A percentile compares a stretch with the other conserved stretches of the same genome.
Evolutionary conservation across 2,113 vertebrate species (phyloP).

Genomic region (Emydocephalus ijimae): DNA sequence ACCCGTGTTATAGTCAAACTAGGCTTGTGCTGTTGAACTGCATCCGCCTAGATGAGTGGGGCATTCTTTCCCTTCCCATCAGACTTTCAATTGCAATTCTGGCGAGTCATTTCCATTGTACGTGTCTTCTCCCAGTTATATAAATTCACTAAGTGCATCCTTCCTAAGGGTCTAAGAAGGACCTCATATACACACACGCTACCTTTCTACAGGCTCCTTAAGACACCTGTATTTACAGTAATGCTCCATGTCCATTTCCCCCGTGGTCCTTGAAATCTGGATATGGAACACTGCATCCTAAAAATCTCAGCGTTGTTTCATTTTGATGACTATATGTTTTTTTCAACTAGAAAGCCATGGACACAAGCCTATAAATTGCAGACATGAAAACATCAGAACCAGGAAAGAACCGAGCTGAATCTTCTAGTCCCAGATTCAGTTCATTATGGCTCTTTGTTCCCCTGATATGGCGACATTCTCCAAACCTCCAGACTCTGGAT

Average conservation of each 20-base stretch:
- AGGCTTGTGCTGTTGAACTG: accelerated
- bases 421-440: not conserved
- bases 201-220: not conserved
- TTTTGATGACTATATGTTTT: not conserved
- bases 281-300: not conserved
- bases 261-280: not conserved
- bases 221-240: not conserved
- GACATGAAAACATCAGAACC: not conserved
- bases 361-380: not conserved
- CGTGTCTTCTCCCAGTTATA: not conserved
- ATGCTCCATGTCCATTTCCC: not conserved
- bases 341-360: not conserved
- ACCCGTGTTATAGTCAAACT: accelerated
- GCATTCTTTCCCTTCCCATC: conserved; percentile 11
- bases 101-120: not conserved
- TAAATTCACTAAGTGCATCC: not conserved
- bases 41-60: not conserved
- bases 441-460: not conserved
- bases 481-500: too few relatives aligned
- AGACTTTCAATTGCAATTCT: not conserved
- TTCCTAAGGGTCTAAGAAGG: not conserved
- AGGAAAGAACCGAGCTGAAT: not conserved
- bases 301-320: not conserved
- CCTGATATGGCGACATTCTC: not conserved
- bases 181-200: not conserved